A percentile compares a stretch with the other conserved stretches of the same genome.
Evolutionary conservation across 2,113 vertebrate genomes (phyloP).

Genomic region (Colinus virginianus): DNA sequence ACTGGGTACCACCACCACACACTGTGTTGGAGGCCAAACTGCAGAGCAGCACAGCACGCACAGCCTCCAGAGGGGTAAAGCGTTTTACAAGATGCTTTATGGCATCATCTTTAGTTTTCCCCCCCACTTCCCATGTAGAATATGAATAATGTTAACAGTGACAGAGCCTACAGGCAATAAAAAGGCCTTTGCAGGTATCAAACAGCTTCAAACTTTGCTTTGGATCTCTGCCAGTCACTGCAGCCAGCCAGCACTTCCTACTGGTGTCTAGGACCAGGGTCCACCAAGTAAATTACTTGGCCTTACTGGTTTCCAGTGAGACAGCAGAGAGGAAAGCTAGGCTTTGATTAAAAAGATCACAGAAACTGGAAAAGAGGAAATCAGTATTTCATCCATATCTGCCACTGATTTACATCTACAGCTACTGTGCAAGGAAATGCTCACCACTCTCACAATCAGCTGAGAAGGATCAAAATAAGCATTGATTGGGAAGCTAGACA

Average conservation of each 20-base stretch:
- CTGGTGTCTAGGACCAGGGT: background rate
- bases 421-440: background rate
- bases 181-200: conserved; percentile 59
- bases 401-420: background rate
- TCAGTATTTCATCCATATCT: background rate
- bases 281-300: background rate
- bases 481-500: background rate
- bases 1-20: background rate
- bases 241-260: conserved; percentile 12
- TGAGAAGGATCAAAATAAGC: background rate
- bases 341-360: background rate
- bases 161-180: conserved; percentile 47
- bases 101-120: background rate
- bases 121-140: background rate
- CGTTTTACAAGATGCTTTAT: background rate
- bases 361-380: background rate
- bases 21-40: background rate
- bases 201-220: conserved; percentile 50
- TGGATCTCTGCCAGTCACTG: conserved; percentile 22
- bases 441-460: background rate
- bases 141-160: conserved; percentile 28
- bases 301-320: background rate
- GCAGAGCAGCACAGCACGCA: background rate
- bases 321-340: background rate
- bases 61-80: background rate